Evolutionary conservation across 2,113 vertebrate genomes (phyloP).

Genomic region (Prionailurus viverrinus): DNA sequence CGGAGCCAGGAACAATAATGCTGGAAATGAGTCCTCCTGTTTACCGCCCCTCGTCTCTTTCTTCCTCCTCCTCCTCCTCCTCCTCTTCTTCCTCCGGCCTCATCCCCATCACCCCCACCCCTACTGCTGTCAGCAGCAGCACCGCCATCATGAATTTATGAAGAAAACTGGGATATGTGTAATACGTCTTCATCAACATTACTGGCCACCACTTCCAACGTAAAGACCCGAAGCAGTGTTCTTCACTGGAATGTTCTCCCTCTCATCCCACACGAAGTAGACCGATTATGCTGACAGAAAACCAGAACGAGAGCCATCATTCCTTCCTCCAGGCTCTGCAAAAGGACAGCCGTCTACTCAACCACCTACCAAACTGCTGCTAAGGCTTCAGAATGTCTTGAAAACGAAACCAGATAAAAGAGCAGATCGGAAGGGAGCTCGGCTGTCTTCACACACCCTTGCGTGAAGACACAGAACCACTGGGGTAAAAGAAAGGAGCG

Average conservation of each 20-base stretch:
- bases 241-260: neutral
- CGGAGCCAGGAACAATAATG: neutral
- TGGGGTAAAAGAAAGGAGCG: neutral
- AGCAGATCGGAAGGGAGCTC: neutral
- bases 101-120: too few relatives aligned
- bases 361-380: rapidly evolving
- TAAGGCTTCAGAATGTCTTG: neutral
- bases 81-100: neutral
- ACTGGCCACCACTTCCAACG: too few relatives aligned
- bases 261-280: neutral
- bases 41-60: rapidly evolving
- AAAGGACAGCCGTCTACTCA: neutral
- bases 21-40: neutral
- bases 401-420: neutral
- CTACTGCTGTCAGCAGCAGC: neutral
- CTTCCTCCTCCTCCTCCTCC: neutral
- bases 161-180: neutral
- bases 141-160: neutral
- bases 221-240: too few relatives aligned
- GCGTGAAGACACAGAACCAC: neutral
- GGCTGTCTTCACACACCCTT: neutral
- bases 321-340: neutral
- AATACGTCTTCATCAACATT: too few relatives aligned
- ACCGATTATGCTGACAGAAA: neutral
- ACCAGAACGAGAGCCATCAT: neutral